A percentile compares a stretch with the other conserved stretches of the same genome.
Evolutionary conservation across 2,113 vertebrate genomes (phyloP).

Genomic region (Cepphus grylle): DNA sequence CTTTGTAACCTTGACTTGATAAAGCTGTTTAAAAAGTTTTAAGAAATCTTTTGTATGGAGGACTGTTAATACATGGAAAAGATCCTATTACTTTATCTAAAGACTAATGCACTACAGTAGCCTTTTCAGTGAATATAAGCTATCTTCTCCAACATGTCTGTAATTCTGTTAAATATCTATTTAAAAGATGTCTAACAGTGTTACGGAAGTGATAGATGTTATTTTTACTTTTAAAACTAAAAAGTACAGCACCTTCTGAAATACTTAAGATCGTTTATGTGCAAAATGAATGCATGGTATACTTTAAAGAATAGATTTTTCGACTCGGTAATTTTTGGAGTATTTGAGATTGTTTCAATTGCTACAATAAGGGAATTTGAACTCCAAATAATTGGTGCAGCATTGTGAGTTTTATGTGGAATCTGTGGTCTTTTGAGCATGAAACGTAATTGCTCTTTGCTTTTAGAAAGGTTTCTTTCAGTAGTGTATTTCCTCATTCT

Average conservation of each 20-base stretch:
- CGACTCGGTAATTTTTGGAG: slow-evolving; percentile 63
- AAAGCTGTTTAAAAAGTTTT: slow-evolving; percentile 30
- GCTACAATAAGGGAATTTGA: slow-evolving; percentile 65
- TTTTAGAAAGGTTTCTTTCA: slow-evolving; percentile 68
- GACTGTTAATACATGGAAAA: slow-evolving; percentile 38
- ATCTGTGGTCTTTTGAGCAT: slow-evolving; percentile 64
- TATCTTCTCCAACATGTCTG: slow-evolving; percentile 22
- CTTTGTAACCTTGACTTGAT: slow-evolving; percentile 39
- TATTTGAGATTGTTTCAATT: slow-evolving; percentile 69
- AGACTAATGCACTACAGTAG: slow-evolving; percentile 41
- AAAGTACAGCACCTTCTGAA: slow-evolving; percentile 45
- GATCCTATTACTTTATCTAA: slow-evolving; percentile 45
- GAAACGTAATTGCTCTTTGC: slow-evolving; percentile 70
- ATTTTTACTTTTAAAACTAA: slow-evolving; percentile 65
- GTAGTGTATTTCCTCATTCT: slow-evolving; percentile 58
- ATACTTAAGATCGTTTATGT: slow-evolving; percentile 53
- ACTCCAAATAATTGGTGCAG: slow-evolving; percentile 72
- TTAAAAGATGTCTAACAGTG: slow-evolving; percentile 52
- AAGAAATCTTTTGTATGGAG: slow-evolving; percentile 42
- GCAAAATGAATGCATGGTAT: slow-evolving; percentile 59
- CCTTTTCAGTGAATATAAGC: slow-evolving; percentile 55
- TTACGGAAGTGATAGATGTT: slow-evolving; percentile 46
- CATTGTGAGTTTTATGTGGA: slow-evolving; percentile 68
- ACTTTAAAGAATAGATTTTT: slow-evolving; percentile 62
- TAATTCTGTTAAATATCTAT: slow-evolving; percentile 56